phyloP scores from a whole-genome alignment of 2,888 invertebrate species.

The Drosophila fungiperda region DNA sequence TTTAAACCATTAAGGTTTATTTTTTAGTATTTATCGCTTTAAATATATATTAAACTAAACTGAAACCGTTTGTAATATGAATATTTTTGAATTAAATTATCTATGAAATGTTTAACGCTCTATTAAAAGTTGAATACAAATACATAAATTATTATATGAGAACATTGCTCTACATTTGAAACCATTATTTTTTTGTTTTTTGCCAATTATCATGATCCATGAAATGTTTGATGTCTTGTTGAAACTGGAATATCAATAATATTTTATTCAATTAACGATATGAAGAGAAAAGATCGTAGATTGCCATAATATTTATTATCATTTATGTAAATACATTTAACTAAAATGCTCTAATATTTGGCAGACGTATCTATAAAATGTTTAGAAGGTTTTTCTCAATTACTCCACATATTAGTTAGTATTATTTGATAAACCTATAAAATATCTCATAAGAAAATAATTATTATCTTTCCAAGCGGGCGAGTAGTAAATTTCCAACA shows the following conservation, averaged over 20 bases:
- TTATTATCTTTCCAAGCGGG: constrained; percentile 5
- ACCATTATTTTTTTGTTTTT: too few species aligned
- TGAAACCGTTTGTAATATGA: background rate
- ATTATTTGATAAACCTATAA: background rate
- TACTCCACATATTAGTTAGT: background rate
- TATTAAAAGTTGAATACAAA: background rate
- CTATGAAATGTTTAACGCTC: background rate
- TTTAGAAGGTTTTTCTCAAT: background rate
- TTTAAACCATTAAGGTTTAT: background rate
- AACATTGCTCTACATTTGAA: too few species aligned
- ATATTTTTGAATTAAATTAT: background rate
- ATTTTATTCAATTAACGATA: background rate
- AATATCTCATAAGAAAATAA: background rate
- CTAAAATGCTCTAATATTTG: background rate
- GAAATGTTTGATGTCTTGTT: background rate
- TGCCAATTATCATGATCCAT: too few species aligned
- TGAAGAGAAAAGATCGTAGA: background rate
- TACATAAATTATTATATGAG: too few species aligned
- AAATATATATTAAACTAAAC: background rate
- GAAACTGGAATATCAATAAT: background rate
- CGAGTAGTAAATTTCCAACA: constrained; percentile 49
- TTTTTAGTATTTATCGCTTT: background rate
- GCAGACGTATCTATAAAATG: background rate
- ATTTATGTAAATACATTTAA: background rate
- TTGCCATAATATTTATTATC: background rate